A percentile compares a stretch with the other conserved stretches of the same genome.
Evolutionary conservation across 2,113 vertebrate genomes (phyloP).

Genomic region (Mesembrinibis cayennensis): DNA sequence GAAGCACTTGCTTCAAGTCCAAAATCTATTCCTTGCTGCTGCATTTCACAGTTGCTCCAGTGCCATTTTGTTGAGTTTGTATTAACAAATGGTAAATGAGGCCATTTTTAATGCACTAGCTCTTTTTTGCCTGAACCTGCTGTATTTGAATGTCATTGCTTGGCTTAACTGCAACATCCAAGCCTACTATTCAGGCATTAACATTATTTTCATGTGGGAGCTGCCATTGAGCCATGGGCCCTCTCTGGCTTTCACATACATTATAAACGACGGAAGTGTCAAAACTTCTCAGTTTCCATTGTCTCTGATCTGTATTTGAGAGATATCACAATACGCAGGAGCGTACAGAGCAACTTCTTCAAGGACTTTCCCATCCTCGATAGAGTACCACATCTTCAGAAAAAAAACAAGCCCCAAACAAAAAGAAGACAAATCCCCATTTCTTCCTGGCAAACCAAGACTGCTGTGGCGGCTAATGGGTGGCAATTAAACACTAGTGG

Average conservation of each 20-base stretch:
- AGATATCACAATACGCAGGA: not conserved
- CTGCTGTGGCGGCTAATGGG: not conserved
- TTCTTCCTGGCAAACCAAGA: not conserved
- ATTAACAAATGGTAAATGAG: not conserved
- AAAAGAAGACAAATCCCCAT: not conserved
- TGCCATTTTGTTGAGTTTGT: not conserved
- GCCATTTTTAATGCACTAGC: not conserved
- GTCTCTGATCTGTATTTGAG: not conserved
- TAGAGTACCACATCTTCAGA: not conserved
- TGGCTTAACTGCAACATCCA: not conserved
- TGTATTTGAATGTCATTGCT: not conserved
- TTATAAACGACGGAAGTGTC: not conserved
- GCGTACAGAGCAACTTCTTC: not conserved
- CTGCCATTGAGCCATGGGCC: not conserved
- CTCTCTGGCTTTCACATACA: not conserved
- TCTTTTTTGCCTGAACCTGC: rapidly evolving
- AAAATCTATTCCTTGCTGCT: not conserved
- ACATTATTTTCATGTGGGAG: not conserved
- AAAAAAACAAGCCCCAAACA: too few relatives aligned
- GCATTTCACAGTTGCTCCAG: not conserved
- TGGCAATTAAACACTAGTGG: not conserved
- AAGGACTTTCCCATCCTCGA: not conserved
- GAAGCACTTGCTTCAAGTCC: not conserved
- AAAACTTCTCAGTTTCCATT: not conserved
- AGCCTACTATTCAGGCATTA: not conserved